phyloP scores from a whole-genome alignment of 2,888 invertebrate genomes.

The Acanthoscelides obtectus region DNA sequence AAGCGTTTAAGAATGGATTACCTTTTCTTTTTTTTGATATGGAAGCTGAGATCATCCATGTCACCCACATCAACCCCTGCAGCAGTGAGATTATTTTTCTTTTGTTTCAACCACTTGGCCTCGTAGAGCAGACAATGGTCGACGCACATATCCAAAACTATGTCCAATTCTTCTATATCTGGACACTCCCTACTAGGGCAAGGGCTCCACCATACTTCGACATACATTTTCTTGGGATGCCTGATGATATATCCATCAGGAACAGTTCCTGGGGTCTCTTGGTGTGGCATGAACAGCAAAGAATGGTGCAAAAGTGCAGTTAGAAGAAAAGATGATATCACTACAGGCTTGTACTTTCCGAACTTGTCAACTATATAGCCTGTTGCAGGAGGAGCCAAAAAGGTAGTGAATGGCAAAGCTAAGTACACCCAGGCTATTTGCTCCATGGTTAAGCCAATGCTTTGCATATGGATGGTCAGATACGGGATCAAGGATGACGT shows the following conservation, averaged over 20 bases:
- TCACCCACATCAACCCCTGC: conserved; percentile 47
- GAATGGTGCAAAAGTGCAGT: conserved; percentile 78
- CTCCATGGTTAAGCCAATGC: conserved; percentile 78
- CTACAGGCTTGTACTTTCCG: conserved; percentile 78
- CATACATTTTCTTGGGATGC: conserved; percentile 64
- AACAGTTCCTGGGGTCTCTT: conserved; percentile 70
- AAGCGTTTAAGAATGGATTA: conserved; percentile 13
- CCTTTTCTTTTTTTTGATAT: conserved; percentile 44
- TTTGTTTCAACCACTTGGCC: conserved; percentile 31
- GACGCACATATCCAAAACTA: conserved; percentile 67
- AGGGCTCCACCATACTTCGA: conserved; percentile 82
- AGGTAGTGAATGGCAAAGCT: conserved; percentile 80
- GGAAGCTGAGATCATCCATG: conserved; percentile 55
- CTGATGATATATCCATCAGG: conserved; percentile 69
- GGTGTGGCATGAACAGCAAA: conserved; percentile 72
- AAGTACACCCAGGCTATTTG: conserved; percentile 85
- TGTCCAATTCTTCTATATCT: conserved; percentile 66
- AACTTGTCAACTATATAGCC: conserved; percentile 83
- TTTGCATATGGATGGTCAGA: conserved; percentile 86
- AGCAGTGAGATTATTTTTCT: conserved; percentile 33
- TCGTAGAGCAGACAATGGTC: conserved; percentile 63
- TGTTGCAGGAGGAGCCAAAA: conserved; percentile 79
- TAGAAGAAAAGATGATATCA: conserved; percentile 70
- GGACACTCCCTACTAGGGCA: conserved; percentile 77
- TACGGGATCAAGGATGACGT: conserved; percentile 82